Evolutionary conservation across 2,888 invertebrate genomes (phyloP).

Genomic region (Acanthosepion pharaonis): DNA sequence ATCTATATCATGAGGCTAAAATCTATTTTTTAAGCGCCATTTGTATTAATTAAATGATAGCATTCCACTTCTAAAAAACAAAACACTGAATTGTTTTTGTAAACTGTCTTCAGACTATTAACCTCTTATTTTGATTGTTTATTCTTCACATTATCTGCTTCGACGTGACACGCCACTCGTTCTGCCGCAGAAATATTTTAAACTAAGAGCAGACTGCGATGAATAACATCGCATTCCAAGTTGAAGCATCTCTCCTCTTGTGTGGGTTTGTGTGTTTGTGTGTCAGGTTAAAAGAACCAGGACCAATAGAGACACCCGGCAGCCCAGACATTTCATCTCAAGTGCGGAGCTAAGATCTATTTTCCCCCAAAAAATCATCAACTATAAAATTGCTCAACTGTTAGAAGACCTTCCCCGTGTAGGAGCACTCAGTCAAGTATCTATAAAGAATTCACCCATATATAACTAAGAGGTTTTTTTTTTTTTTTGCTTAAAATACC

Average conservation of each 20-base stretch:
- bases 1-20: no score
- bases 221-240: background rate
- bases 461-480: background rate
- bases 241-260: background rate
- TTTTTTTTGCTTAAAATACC: no score
- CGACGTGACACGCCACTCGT: background rate
- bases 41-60: no score
- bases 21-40: no score
- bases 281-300: conserved; percentile 3
- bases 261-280: background rate
- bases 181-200: background rate
- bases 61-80: no score
- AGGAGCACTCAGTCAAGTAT: background rate
- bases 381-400: background rate
- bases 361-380: background rate
- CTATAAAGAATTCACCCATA: background rate
- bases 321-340: background rate
- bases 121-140: background rate
- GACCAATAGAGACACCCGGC: background rate
- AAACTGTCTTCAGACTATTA: background rate
- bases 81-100: background rate
- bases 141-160: background rate
- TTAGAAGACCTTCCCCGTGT: background rate
- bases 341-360: background rate
- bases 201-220: background rate